Conservation (phyloP, 2,113 vertebrate genomes). For the Leucoraja erinaceus region DNA sequence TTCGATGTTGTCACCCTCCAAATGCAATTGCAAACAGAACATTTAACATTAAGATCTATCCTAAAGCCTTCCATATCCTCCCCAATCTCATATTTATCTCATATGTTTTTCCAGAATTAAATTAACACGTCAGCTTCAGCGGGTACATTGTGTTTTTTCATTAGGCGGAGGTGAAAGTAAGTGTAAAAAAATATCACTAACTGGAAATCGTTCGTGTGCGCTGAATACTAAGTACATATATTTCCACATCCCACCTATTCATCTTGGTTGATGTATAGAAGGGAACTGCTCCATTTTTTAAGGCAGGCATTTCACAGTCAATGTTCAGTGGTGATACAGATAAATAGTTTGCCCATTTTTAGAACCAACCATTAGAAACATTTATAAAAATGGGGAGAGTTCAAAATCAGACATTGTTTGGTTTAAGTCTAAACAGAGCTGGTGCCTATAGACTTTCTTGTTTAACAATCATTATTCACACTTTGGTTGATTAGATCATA, state of each 20-base stretch:
- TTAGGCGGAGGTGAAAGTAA: not conserved
- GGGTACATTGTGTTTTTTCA: not conserved
- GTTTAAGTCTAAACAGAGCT: not conserved
- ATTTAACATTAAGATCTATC: not conserved
- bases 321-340: not conserved
- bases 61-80: not conserved
- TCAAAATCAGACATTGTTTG: not conserved
- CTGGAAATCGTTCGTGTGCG: not conserved
- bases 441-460: not conserved
- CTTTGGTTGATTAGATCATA: not conserved
- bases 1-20: not conserved
- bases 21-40: not conserved
- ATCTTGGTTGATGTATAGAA: not conserved
- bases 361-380: not conserved
- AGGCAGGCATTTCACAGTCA: not conserved
- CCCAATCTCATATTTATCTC: not conserved
- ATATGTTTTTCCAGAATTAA: not conserved
- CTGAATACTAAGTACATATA: not conserved
- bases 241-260: not conserved
- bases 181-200: not conserved
- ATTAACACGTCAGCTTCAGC: not conserved
- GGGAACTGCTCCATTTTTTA: not conserved
- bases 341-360: constrained; percentile 3
- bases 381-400: not conserved
- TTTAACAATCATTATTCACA: not conserved